Percentiles rank a stretch among this genome's conserved stretches.
Evolutionary conservation across 2,113 vertebrate species (phyloP).

Genomic region (Atherinomorus stipes): DNA sequence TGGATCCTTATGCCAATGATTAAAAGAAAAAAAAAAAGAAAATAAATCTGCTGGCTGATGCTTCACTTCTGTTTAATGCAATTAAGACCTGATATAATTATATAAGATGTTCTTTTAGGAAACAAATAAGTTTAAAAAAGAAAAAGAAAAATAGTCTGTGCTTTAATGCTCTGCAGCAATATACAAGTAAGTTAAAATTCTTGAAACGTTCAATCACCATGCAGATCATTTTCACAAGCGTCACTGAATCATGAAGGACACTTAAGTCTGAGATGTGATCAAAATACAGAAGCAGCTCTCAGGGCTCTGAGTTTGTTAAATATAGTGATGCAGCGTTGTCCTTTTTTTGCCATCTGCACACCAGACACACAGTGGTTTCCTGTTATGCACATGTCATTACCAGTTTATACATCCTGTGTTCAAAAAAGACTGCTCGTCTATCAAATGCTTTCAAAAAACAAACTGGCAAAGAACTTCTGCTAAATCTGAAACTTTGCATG

Average conservation of each 20-base stretch:
- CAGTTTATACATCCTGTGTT: constrained; percentile 11
- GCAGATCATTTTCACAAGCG: constrained; percentile 75
- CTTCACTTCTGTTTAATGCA: constrained; percentile 45
- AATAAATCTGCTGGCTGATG: constrained; percentile 18
- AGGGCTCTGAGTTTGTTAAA: constrained; percentile 53
- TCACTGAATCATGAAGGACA: constrained; percentile 79
- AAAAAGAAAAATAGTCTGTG: constrained; percentile 39
- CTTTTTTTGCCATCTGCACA: constrained; percentile 31
- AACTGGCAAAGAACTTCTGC: neutral
- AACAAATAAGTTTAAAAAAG: constrained; percentile 23
- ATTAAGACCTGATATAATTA: constrained; percentile 62
- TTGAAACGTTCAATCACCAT: constrained; percentile 71
- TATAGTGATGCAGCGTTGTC: constrained; percentile 45
- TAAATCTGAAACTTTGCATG: neutral
- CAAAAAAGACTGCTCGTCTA: neutral
- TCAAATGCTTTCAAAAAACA: neutral
- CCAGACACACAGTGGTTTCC: constrained; percentile 18
- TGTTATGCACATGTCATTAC: constrained; percentile 5
- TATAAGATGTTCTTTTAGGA: constrained; percentile 6
- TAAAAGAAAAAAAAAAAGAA: constrained; percentile 2
- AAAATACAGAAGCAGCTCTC: constrained; percentile 62
- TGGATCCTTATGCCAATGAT: constrained; percentile 20
- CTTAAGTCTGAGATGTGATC: constrained; percentile 78
- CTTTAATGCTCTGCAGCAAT: constrained; percentile 58
- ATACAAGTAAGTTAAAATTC: constrained; percentile 65